Conservation (phyloP, 1,140 invertebrate species). For the Drosophila baimaii region DNA sequence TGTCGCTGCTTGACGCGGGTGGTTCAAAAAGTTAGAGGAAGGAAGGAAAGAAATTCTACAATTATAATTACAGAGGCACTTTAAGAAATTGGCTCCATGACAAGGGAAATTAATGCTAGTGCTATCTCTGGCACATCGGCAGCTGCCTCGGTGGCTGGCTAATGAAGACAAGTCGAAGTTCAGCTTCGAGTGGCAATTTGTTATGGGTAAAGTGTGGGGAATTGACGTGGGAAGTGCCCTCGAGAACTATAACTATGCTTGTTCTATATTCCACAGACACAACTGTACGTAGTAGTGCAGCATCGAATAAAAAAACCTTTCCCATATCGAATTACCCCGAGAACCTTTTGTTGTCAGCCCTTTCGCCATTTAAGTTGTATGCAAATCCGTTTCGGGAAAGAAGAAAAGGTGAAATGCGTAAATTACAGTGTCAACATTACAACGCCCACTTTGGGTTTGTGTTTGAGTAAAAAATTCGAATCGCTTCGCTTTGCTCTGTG, state of each 20-base stretch:
- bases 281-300: conserved; percentile 50
- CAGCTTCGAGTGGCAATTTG: conserved; percentile 57
- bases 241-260: conserved; percentile 5
- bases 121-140: conserved; percentile 55
- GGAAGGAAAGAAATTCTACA: not conserved
- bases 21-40: conserved; percentile 57
- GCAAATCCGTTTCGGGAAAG: conserved; percentile 52
- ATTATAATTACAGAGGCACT: conserved; percentile 20
- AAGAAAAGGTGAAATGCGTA: conserved; percentile 77
- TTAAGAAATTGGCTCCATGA: conserved; percentile 35
- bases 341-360: conserved; percentile 45
- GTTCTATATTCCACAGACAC: not conserved
- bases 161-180: conserved; percentile 59
- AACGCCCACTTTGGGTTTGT: conserved; percentile 70
- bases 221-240: conserved; percentile 54
- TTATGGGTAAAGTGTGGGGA: conserved; percentile 57
- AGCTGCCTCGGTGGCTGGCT: conserved; percentile 44
- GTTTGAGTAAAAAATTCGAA: conserved; percentile 37
- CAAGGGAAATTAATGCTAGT: conserved; percentile 44
- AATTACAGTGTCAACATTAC: conserved; percentile 83
- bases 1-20: conserved; percentile 36
- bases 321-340: conserved; percentile 62
- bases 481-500: not conserved
- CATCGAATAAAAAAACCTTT: conserved; percentile 2
- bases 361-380: conserved; percentile 61